These are phyloP conservation scores for Polyommatus iphigenia DNA, from an alignment of 2,888 invertebrate genomes.

Conservation along the genomic window DNA sequence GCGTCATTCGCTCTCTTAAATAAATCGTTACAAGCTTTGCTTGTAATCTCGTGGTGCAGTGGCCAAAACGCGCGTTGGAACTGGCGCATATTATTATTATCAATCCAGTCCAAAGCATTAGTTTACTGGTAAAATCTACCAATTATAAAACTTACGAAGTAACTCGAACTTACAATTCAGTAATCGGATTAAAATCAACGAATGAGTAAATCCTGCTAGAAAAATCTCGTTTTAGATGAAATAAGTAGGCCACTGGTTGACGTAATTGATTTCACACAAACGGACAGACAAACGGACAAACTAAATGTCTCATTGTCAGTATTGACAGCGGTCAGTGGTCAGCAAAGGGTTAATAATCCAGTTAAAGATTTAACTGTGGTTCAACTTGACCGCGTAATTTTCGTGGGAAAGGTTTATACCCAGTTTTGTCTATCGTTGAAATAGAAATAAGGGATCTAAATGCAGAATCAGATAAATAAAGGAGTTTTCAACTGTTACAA, in stretches of 20 bases:
- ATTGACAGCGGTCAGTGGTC: conserved; percentile 38
- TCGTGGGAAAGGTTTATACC: conserved; percentile 23
- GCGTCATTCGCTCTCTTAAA: too few relatives aligned
- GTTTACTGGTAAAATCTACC: too few relatives aligned
- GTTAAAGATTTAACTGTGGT: conserved; percentile 33
- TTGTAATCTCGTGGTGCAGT: too few relatives aligned
- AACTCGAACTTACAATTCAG: too few relatives aligned
- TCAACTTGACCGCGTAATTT: conserved; percentile 13
- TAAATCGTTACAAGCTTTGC: too few relatives aligned
- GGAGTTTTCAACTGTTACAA: too few relatives aligned
- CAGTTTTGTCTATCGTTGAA: not conserved
- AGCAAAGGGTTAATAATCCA: conserved; percentile 36
- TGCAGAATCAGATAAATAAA: too few relatives aligned
- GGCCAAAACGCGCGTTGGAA: too few relatives aligned
- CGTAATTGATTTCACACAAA: conserved; percentile 17
- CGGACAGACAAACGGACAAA: conserved; percentile 14
- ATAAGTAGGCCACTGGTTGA: not conserved
- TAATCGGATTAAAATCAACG: not conserved
- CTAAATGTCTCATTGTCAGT: conserved; percentile 29
- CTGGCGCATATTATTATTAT: too few relatives aligned
- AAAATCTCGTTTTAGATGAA: conserved; percentile 10
- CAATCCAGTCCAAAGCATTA: too few relatives aligned
- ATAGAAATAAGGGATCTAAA: not conserved
- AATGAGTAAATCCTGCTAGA: not conserved
- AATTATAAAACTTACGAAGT: too few relatives aligned